Evolutionary conservation across 2,113 vertebrate genomes (phyloP), one percentile per base, ranked within the genome.

Genomic region (Gallinago undulata): DNA sequence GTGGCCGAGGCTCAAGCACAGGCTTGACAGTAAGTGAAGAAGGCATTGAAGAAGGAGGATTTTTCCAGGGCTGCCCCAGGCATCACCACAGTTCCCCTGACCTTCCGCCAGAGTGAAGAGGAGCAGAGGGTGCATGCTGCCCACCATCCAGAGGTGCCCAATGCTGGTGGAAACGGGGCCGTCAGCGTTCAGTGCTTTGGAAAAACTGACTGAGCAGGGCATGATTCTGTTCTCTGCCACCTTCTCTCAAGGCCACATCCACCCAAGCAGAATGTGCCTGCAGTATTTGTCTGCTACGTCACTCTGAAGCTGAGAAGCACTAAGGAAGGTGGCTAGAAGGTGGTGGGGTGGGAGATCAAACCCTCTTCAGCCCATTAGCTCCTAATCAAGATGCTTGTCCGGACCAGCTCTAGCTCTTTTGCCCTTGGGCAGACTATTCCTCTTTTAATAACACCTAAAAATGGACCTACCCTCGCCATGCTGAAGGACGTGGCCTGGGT

Each of bases 361-460:
- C 22, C 53, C 30, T 62, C 48, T 56, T 56, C 62, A 75, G 11
- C 4, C 18, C 56, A 17, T 13, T 45, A 30, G 37, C 4, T 94
- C 64, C 68, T 80, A 62, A 77, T 10, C 55, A 57, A 78, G 63
- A 41, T 13, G 22, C 37, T 66, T 69, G 22, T 45, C 37, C 67
- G 59, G 43, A 75, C 50, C 62, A 79, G 35, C 62, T 72, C 69
- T 72, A 55, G n/a, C 37, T 75, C 67, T 80, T 50, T 8, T 35
- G 31, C 28, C 0, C 0, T 23, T 1, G 3, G 48, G 64, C 33
- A 86, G 84, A 21, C 51, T 59, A 55, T 5, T 27, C 18, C 33
- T 77, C 63, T 74, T 90, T 41, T 14, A 35, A 0, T 25, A 62
- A 51, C 24, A 85, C 51, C 87, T 74, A 4, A 19, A 93, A 33